phyloP scores from a whole-genome alignment of 2,888 invertebrate species.

The Eupithecia dodoneata region DNA sequence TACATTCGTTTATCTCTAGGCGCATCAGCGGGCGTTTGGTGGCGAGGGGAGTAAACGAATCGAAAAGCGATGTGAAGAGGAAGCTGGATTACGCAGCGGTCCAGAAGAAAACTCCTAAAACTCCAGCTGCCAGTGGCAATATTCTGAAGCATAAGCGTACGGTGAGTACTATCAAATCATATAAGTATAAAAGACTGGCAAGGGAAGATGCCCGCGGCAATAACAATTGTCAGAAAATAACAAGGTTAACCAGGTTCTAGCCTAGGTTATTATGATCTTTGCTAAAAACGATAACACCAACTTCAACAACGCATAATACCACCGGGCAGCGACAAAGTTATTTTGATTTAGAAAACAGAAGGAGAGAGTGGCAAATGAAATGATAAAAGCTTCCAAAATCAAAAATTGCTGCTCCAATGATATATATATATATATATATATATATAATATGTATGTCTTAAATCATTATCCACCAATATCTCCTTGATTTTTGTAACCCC shows the following conservation, averaged over 20 bases:
- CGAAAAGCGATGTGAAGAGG: constrained; percentile 65
- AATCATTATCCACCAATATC: background rate
- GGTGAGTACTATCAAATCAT: constrained; percentile 54
- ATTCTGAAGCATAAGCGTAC: constrained; percentile 77
- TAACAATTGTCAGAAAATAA: too few species aligned
- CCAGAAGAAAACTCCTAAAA: constrained; percentile 65
- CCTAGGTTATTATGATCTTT: too few species aligned
- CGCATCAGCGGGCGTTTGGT: constrained; percentile 76
- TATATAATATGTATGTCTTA: too few species aligned
- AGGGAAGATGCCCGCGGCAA: background rate
- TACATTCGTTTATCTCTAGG: constrained; percentile 50
- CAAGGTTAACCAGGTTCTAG: too few species aligned
- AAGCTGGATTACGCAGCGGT: constrained; percentile 70
- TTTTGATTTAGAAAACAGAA: too few species aligned
- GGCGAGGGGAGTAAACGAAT: constrained; percentile 63
- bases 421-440: too few species aligned
- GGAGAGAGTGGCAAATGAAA: too few species aligned
- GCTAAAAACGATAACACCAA: too few species aligned
- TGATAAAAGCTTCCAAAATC: too few species aligned
- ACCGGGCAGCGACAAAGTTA: too few species aligned
- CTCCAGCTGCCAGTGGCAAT: constrained; percentile 66
- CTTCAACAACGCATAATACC: too few species aligned
- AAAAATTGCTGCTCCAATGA: background rate
- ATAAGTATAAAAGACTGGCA: background rate
- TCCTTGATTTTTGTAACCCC: background rate